Evolutionary conservation across 2,888 invertebrate species (phyloP).

Genomic region (Eumacrocentrus americanus): DNA sequence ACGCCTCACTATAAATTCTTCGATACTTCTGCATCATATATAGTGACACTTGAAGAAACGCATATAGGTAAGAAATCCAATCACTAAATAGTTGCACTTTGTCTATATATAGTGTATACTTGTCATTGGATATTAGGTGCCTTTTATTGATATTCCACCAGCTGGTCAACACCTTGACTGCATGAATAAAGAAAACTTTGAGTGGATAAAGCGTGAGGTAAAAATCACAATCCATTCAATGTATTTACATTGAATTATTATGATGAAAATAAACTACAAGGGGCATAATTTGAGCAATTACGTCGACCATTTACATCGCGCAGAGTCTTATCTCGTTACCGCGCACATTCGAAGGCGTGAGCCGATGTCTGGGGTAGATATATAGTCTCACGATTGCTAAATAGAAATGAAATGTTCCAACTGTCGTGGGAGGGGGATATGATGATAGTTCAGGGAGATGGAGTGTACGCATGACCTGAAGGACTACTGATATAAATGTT

Average conservation of each 20-base stretch:
- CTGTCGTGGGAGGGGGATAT: slow-evolving; percentile 7
- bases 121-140: too few relatives aligned
- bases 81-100: too few relatives aligned
- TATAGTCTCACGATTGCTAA: slow-evolving; percentile 30
- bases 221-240: too few relatives aligned
- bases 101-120: too few relatives aligned
- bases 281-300: slow-evolving; percentile 33
- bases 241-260: slow-evolving; percentile 27
- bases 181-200: too few relatives aligned
- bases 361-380: slow-evolving; percentile 50
- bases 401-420: slow-evolving; percentile 42
- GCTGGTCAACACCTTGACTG: too few relatives aligned
- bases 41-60: not conserved
- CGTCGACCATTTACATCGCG: slow-evolving; percentile 32
- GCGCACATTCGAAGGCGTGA: slow-evolving; percentile 28
- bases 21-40: not conserved
- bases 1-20: not conserved
- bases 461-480: slow-evolving; percentile 20
- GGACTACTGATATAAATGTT: slow-evolving; percentile 29
- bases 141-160: too few relatives aligned
- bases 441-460: not conserved
- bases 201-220: too few relatives aligned
- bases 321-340: slow-evolving; percentile 45
- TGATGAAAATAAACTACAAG: slow-evolving; percentile 16
- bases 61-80: too few relatives aligned